Conservation (phyloP, 2,888 invertebrate genomes). For the Apomyelois bistriatella region DNA sequence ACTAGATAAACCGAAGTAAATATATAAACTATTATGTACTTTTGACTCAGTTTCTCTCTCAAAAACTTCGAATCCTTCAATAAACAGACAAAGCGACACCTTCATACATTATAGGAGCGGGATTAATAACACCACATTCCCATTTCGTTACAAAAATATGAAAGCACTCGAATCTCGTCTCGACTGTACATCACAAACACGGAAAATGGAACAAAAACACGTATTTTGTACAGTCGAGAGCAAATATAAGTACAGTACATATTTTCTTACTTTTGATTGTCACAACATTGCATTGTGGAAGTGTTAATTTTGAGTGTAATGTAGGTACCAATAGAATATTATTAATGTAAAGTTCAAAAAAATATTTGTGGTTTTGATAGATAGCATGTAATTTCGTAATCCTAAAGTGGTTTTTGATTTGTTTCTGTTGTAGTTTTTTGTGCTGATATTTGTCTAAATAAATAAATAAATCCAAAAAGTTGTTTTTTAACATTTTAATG, state of each 20-base stretch:
- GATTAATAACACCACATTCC: neutral
- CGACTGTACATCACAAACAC: conserved; percentile 49
- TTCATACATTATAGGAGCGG: neutral
- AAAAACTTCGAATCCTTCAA: neutral
- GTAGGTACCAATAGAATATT: too few species aligned
- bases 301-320: neutral
- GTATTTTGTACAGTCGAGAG: conserved; percentile 4
- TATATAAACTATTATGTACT: too few species aligned
- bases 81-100: neutral
- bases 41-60: too few species aligned
- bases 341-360: too few species aligned
- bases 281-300: neutral
- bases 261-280: conserved; percentile 8
- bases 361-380: too few species aligned
- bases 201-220: conserved; percentile 65
- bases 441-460: too few species aligned
- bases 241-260: conserved; percentile 7
- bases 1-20: too few species aligned
- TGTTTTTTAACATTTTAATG: too few species aligned
- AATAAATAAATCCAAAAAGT: too few species aligned
- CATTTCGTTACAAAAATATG: conserved; percentile 58
- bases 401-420: too few species aligned
- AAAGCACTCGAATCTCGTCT: conserved; percentile 31
- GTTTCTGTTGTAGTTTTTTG: too few species aligned
- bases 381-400: too few species aligned